Percentiles rank a stretch among this genome's conserved stretches.
Evolutionary conservation across 2,797 vertebrate species (phyloP).

Genomic region (Stomatorhinus walkeri): DNA sequence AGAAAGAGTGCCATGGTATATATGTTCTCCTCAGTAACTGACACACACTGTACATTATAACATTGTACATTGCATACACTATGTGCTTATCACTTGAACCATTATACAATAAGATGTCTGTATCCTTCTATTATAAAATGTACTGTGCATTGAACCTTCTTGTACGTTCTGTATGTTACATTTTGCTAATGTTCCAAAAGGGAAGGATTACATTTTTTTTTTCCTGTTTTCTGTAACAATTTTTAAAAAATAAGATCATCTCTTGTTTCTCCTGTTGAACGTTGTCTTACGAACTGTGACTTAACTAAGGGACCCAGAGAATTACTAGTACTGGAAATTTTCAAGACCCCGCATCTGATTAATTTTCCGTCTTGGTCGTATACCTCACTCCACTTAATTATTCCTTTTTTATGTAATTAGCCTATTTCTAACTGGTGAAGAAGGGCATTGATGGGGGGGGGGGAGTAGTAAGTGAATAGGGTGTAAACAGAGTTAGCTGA

Average conservation of each 20-base stretch:
- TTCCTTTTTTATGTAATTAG: neutral
- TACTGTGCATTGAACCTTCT: neutral
- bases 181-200: neutral
- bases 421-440: neutral
- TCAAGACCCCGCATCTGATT: neutral
- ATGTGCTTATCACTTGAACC: neutral
- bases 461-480: neutral
- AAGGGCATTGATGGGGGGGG: neutral
- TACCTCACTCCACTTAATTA: neutral
- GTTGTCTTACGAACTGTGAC: neutral
- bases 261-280: neutral
- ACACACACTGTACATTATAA: neutral
- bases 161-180: neutral
- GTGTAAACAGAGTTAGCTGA: neutral
- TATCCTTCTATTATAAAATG: neutral
- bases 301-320: slow-evolving; percentile 2
- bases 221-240: neutral
- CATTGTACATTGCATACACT: neutral
- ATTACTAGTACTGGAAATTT: neutral
- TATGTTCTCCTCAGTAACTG: neutral
- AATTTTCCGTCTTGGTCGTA: neutral
- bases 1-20: neutral
- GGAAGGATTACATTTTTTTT: neutral
- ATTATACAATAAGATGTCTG: neutral
- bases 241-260: neutral